Base-by-base conservation (phyloP, 2,113 vertebrate species). In the Canis aureus region DNA sequence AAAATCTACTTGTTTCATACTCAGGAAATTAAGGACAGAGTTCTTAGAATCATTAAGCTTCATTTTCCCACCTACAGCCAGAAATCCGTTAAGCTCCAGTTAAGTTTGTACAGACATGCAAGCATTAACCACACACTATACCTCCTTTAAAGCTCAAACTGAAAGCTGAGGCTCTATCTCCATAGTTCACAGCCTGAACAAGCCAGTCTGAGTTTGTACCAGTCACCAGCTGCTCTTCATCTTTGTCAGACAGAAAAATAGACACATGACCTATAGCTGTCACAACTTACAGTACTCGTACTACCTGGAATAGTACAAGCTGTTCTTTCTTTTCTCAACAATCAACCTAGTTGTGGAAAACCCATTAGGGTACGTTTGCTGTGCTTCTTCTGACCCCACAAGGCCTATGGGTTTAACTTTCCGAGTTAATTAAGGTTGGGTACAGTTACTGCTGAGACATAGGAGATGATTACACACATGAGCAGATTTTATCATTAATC, bases 191-290 rank as follows among this genome's bases (percentile, higher is more conserved):
- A 91, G 78, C 22, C 49, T 67, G 78, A 86, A 92, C 69, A 60
- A 97, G 93, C 87, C 92, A 71, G 4, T 92, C 89, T 69, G 60
- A 35, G 74, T 81, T 84, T 97, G 78, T 87, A 79, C 57, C 93
- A 93, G 93, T 60, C 59, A 89, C 73, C 87, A 81, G 92, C 94
- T 91, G 59, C 89, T 97, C 92, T 67, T 82, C 27, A 25, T 96
- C 89, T 83, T 94, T 67, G 89, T 97, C 74, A 97, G 89, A 96
- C 76, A 93, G 93, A 89, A 92, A 97, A 95, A 95, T 83, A 97
- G 96, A 97, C 81, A 23, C 89, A 95, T 95, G 97, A 94, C 96
- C 94, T 95, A 95, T 84, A 97, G 91, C 79, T 94, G 95, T 93
- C 86, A 85, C 91, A 80, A 91, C 93, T 97, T 43, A 93, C 0